Evolutionary conservation across 1,140 invertebrate genomes (phyloP).

Genomic region (Arion vulgaris): DNA sequence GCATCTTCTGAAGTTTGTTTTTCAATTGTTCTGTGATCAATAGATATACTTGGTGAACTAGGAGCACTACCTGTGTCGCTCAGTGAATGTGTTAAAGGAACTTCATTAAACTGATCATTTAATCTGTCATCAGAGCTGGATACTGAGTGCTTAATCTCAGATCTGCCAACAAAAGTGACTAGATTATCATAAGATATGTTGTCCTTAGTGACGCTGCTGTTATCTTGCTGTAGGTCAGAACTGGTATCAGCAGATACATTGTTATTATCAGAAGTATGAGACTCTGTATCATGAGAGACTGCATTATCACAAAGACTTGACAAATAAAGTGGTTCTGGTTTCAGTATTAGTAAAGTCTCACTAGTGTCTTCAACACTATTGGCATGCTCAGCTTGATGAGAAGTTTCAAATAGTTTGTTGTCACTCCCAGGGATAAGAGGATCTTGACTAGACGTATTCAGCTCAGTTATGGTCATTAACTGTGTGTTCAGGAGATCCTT

Average conservation of each 20-base stretch:
- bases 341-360: neutral
- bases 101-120: conserved; percentile 19
- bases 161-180: neutral
- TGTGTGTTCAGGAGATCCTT: neutral
- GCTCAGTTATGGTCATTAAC: conserved; percentile 26
- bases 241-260: neutral
- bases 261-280: neutral
- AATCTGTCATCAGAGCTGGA: conserved; percentile 20
- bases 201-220: neutral
- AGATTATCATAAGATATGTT: neutral
- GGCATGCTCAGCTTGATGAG: neutral
- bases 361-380: neutral
- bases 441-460: conserved; percentile 6
- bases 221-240: neutral
- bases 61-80: neutral
- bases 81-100: neutral
- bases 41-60: conserved; percentile 7
- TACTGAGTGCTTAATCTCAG: conserved; percentile 23
- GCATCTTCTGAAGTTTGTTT: conserved; percentile 22
- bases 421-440: neutral
- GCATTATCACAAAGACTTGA: neutral
- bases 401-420: neutral
- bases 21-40: neutral
- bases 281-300: neutral
- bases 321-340: neutral